A percentile compares a stretch with the other conserved stretches of the same genome.
Conservation (phyloP, 2,797 vertebrate genomes). For the Gymnodraco acuticeps region DNA sequence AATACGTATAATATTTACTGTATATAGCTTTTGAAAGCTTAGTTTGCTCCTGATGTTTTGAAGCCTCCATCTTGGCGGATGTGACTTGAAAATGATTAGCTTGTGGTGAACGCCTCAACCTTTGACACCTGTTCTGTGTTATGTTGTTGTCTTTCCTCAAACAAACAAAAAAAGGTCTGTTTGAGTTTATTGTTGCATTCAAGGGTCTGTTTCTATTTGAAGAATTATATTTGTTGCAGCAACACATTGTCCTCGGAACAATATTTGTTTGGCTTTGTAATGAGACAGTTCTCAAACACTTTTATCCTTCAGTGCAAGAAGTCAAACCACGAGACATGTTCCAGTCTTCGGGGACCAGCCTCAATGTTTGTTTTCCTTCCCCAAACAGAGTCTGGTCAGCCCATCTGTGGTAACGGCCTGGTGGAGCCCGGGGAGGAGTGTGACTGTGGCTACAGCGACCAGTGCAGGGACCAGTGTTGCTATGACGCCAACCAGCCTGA, state of each 20-base stretch:
- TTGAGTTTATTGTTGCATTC: neutral
- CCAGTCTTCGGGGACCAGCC: neutral
- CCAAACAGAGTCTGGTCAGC: conserved; percentile 93
- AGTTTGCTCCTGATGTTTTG: conserved; percentile 7
- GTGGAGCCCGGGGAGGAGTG: conserved; percentile 98
- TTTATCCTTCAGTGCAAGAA: neutral
- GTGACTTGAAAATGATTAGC: conserved; percentile 3
- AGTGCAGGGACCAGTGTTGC: conserved; percentile 96
- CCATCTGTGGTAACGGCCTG: conserved; percentile 97
- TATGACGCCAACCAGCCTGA: conserved; percentile 94
- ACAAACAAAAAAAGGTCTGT: neutral
- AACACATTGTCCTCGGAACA: neutral
- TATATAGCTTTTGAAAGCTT: neutral
- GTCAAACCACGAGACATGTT: conserved; percentile 2
- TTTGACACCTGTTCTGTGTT: neutral
- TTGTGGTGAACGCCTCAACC: neutral
- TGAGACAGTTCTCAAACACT: neutral
- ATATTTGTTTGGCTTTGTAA: conserved; percentile 17
- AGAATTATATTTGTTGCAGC: neutral
- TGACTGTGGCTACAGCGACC: conserved; percentile 97
- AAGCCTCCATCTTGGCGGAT: conserved; percentile 15
- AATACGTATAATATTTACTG: neutral
- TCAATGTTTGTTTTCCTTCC: conserved; percentile 27
- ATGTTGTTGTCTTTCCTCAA: conserved; percentile 10
- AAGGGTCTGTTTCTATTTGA: conserved; percentile 10